These are phyloP conservation scores for Meteorus colon DNA, from an alignment of 2,888 invertebrate genomes.

Conservation along the genomic window DNA sequence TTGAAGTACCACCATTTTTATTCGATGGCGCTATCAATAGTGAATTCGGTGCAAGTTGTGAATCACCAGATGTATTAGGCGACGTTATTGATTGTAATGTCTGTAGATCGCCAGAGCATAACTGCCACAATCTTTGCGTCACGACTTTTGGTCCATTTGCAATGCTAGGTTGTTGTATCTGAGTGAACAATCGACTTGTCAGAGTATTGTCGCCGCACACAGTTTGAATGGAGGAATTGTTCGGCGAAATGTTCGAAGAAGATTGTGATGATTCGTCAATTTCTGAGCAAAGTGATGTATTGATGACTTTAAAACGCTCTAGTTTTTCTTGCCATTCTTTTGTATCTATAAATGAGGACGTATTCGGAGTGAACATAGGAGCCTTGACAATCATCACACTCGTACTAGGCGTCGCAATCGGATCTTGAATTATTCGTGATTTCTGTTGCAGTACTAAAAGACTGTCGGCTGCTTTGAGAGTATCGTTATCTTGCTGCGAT, in stretches of 20 bases:
- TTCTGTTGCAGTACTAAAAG: slow-evolving; percentile 56
- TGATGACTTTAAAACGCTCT: slow-evolving; percentile 8
- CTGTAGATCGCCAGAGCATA: slow-evolving; percentile 9
- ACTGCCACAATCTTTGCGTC: slow-evolving; percentile 31
- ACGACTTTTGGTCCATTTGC: not conserved
- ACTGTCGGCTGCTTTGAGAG: slow-evolving; percentile 52
- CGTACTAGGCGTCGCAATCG: slow-evolving; percentile 46
- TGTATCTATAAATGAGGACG: not conserved
- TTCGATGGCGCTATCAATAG: not conserved
- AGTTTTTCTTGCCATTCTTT: slow-evolving; percentile 25
- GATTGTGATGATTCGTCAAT: not conserved
- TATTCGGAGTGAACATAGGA: not conserved
- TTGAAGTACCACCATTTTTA: not conserved
- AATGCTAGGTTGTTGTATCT: not conserved
- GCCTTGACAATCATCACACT: slow-evolving; percentile 24
- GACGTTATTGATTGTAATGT: not conserved
- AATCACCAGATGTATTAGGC: not conserved
- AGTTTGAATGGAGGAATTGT: not conserved
- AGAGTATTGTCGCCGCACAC: not conserved
- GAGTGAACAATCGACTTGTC: slow-evolving; percentile 2
- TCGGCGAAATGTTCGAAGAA: not conserved
- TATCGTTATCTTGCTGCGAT: slow-evolving; percentile 50
- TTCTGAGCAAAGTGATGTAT: slow-evolving; percentile 28
- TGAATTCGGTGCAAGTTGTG: slow-evolving; percentile 2
- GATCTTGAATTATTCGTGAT: slow-evolving; percentile 50